Conservation (phyloP, 2,113 vertebrate genomes). For the Bubalus kerabau region DNA sequence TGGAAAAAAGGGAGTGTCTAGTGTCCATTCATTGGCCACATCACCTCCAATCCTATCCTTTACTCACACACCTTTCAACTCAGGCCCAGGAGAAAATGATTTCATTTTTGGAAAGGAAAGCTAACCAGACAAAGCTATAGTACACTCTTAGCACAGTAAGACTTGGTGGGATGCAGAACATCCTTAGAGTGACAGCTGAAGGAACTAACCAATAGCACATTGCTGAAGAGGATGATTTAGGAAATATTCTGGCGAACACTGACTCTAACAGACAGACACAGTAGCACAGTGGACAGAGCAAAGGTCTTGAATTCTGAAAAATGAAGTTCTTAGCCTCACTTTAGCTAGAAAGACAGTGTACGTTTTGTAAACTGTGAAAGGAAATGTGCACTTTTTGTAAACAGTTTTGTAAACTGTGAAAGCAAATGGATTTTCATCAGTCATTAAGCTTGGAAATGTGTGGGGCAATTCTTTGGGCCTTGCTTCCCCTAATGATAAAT, state of each 20-base stretch:
- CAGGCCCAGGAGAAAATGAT: constrained; percentile 45
- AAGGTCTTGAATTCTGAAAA: constrained; percentile 32
- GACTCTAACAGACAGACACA: constrained; percentile 50
- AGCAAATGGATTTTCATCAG: constrained; percentile 9
- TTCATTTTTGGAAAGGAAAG: constrained; percentile 37
- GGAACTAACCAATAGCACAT: constrained; percentile 1
- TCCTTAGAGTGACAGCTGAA: neutral
- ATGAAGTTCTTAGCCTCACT: constrained; percentile 38
- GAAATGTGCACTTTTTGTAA: neutral
- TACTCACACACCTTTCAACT: constrained; percentile 27
- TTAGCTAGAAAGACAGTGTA: constrained; percentile 32
- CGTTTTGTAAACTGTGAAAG: constrained; percentile 21
- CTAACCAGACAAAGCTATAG: constrained; percentile 41
- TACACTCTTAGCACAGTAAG: constrained; percentile 26
- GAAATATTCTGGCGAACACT: constrained; percentile 47
- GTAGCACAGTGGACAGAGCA: constrained; percentile 51
- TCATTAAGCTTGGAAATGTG: constrained; percentile 23
- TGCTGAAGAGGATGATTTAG: constrained; percentile 25
- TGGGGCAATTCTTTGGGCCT: constrained; percentile 10
- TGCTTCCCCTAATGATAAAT: neutral
- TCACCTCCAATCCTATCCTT: constrained; percentile 66
- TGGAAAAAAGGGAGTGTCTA: constrained; percentile 74
- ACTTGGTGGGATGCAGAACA: neutral
- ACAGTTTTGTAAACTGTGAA: constrained; percentile 6
- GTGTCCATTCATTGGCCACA: constrained; percentile 68